A percentile compares a stretch with the other conserved stretches of the same genome.
Evolutionary conservation across 2,797 vertebrate species (phyloP).

Genomic region (Leptodactylus fallax): DNA sequence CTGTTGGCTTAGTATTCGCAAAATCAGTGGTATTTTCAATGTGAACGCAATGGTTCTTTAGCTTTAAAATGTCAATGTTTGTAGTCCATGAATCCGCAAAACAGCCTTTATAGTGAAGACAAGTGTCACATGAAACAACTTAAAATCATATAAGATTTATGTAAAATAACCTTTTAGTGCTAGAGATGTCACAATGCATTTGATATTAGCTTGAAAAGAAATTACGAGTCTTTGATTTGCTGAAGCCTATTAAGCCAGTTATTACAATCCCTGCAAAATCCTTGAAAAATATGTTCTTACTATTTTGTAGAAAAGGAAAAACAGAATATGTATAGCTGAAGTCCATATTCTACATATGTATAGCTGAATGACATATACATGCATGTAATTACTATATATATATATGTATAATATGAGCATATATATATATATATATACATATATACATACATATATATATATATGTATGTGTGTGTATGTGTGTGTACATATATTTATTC

Average conservation of each 20-base stretch:
- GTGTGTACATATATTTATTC: too few relatives aligned
- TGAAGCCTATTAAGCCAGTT: neutral
- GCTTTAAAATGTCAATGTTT: constrained; percentile 46
- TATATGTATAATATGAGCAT: too few relatives aligned
- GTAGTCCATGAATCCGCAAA: constrained; percentile 23
- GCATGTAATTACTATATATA: too few relatives aligned
- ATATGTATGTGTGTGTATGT: too few relatives aligned
- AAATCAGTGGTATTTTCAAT: constrained; percentile 33
- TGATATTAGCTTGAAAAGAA: constrained; percentile 11
- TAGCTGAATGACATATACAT: neutral
- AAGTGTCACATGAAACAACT: constrained; percentile 7
- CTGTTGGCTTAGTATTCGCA: constrained; percentile 20
- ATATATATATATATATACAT: too few relatives aligned
- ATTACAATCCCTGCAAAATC: neutral
- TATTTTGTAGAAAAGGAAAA: neutral
- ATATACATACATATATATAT: too few relatives aligned
- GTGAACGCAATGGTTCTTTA: constrained; percentile 39
- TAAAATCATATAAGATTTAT: constrained; percentile 18
- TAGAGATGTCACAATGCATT: constrained; percentile 17
- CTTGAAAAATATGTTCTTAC: neutral
- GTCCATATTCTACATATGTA: neutral
- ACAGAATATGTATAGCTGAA: neutral
- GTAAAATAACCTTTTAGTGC: constrained; percentile 26
- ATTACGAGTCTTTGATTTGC: neutral
- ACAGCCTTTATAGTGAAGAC: constrained; percentile 8